phyloP scores from a whole-genome alignment of 2,797 vertebrate species.

The Hypotaenidia okinawae region DNA sequence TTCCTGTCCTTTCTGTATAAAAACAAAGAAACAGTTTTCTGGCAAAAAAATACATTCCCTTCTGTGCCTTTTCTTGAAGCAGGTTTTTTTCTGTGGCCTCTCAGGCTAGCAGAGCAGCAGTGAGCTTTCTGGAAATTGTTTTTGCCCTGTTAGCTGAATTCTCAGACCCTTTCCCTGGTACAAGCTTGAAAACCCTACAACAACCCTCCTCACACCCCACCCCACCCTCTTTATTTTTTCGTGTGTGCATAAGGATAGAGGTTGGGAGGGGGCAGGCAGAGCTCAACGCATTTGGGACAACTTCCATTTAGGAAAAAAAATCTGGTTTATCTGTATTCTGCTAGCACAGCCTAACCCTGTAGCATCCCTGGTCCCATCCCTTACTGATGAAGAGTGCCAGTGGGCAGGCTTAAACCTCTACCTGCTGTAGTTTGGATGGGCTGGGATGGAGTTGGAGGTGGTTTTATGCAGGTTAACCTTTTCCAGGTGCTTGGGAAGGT shows the following conservation, averaged over 20 bases:
- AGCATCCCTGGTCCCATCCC: background rate
- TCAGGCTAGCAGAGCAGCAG: background rate
- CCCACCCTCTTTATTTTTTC: no score
- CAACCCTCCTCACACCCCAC: no score
- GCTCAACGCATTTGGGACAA: fast-evolving
- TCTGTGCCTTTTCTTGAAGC: background rate
- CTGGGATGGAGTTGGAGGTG: background rate
- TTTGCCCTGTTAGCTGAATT: background rate
- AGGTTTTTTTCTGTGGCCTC: background rate
- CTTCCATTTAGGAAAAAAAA: background rate
- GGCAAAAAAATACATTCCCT: background rate
- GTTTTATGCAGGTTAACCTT: slow-evolving; percentile 13
- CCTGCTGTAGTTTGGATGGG: background rate
- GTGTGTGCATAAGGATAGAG: background rate
- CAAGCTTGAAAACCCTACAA: background rate
- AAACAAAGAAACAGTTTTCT: background rate
- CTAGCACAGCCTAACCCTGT: background rate
- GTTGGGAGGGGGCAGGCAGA: background rate
- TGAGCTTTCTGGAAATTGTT: background rate
- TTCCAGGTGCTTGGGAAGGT: background rate
- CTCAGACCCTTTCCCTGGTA: background rate
- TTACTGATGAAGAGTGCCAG: background rate
- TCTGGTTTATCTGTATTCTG: background rate
- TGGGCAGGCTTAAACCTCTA: background rate
- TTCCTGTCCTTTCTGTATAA: background rate